Conservation (phyloP, 2,888 invertebrate species). For the Polyommatus iphigenia region DNA sequence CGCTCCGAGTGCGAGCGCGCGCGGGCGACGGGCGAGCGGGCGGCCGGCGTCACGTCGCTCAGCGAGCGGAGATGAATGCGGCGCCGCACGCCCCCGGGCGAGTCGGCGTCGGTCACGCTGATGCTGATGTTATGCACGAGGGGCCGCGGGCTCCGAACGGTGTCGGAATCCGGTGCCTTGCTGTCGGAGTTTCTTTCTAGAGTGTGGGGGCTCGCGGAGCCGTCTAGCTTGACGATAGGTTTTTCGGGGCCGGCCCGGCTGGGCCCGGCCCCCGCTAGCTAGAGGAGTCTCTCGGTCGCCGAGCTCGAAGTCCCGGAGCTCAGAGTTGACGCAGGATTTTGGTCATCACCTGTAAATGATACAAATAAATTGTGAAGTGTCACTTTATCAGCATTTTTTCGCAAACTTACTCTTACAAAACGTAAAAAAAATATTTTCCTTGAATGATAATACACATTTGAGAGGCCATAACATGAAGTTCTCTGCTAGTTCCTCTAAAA, state of each 20-base stretch:
- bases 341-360: slow-evolving; percentile 68
- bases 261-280: slow-evolving; percentile 85
- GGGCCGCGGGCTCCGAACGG: slow-evolving; percentile 47
- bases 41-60: slow-evolving; percentile 70
- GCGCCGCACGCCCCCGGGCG: slow-evolving; percentile 55
- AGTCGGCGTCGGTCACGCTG: slow-evolving; percentile 70
- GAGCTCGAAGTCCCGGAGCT: slow-evolving; percentile 85
- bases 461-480: background rate
- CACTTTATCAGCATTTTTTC: no score
- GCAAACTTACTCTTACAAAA: background rate
- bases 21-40: slow-evolving; percentile 61
- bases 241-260: slow-evolving; percentile 77
- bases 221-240: slow-evolving; percentile 56
- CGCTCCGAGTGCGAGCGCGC: slow-evolving; percentile 70
- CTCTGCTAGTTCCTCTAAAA: no score
- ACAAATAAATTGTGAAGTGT: background rate
- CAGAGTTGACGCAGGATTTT: slow-evolving; percentile 79
- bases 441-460: background rate
- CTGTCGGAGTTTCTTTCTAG: slow-evolving; percentile 51
- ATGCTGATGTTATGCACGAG: slow-evolving; percentile 65
- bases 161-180: slow-evolving; percentile 44
- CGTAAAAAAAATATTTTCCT: background rate
- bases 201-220: slow-evolving; percentile 54
- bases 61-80: slow-evolving; percentile 71
- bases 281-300: slow-evolving; percentile 87